These are phyloP conservation scores for Onychomys torridus DNA, from an alignment of 2,797 vertebrate genomes.

Conservation along the genomic window DNA sequence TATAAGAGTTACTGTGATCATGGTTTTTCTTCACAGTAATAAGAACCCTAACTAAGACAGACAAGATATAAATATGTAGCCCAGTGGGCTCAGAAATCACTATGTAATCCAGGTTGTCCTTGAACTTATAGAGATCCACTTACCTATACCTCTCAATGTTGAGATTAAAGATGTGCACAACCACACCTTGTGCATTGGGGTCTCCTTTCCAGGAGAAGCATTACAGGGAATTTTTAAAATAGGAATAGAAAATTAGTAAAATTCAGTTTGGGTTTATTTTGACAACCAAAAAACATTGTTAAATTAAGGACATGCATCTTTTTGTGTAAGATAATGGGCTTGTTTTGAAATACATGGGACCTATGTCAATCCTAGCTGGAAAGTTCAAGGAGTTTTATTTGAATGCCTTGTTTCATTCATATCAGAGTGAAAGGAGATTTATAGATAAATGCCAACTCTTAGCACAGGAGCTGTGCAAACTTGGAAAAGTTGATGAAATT, in stretches of 20 bases:
- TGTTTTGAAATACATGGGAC: not conserved
- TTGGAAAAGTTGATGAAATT: not conserved
- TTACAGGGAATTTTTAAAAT: not conserved
- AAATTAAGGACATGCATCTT: not conserved
- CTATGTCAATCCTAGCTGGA: not conserved
- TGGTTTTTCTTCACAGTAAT: no score
- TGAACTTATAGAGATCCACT: not conserved
- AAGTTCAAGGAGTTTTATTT: not conserved
- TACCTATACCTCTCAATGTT: not conserved
- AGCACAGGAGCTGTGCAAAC: not conserved
- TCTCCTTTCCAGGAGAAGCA: not conserved
- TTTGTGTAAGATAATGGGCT: not conserved
- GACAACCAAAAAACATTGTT: not conserved
- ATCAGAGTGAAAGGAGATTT: not conserved
- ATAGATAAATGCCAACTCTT: not conserved
- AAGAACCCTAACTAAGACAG: no score
- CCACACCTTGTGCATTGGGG: not conserved
- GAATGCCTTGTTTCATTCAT: not conserved
- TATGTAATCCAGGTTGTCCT: not conserved
- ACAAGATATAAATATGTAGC: no score
- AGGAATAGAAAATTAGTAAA: not conserved
- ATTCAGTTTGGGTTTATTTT: not conserved
- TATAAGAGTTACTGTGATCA: no score
- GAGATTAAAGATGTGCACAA: not conserved
- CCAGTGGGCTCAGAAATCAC: not conserved